A percentile compares a stretch with the other conserved stretches of the same genome.
Conservation (phyloP, 2,888 invertebrate species). For the Xylocampa areola region DNA sequence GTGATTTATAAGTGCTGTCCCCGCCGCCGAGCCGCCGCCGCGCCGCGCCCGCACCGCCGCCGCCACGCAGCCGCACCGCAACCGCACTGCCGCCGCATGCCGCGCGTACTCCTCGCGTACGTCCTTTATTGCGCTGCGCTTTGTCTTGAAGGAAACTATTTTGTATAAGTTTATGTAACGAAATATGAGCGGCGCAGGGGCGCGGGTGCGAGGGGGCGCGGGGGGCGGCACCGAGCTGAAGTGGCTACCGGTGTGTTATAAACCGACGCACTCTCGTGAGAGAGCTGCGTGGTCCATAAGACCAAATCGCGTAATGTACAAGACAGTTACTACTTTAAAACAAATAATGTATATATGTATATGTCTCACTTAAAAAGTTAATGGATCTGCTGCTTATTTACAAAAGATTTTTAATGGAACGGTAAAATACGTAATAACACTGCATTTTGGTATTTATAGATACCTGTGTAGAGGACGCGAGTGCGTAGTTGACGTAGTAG, state of each 20-base stretch:
- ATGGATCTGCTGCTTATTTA: too few species aligned
- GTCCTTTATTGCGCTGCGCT: constrained; percentile 30
- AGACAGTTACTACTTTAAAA: not conserved
- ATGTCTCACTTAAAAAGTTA: too few species aligned
- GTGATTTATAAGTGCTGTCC: constrained; percentile 69
- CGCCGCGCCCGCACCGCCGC: constrained; percentile 8
- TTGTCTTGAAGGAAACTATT: constrained; percentile 47
- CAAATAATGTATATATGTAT: too few species aligned
- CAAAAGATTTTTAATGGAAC: too few species aligned
- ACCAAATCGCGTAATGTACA: too few species aligned
- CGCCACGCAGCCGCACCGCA: not conserved
- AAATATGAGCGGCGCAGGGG: constrained; percentile 12
- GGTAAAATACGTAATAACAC: too few species aligned
- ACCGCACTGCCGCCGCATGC: not conserved
- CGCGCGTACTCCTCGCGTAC: constrained; percentile 13
- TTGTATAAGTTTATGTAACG: constrained; percentile 37
- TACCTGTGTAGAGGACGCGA: too few species aligned
- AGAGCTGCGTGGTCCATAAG: not conserved
- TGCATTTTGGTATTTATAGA: too few species aligned
- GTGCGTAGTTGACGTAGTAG: too few species aligned
- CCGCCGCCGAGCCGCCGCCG: constrained; percentile 9
- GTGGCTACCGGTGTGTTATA: constrained; percentile 7
- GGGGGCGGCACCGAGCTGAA: constrained; percentile 18
- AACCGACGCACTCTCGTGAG: constrained; percentile 7
- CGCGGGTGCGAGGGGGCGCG: constrained; percentile 3